Conservation (phyloP, 1,140 invertebrate genomes). For the Drosophila funebris region DNA sequence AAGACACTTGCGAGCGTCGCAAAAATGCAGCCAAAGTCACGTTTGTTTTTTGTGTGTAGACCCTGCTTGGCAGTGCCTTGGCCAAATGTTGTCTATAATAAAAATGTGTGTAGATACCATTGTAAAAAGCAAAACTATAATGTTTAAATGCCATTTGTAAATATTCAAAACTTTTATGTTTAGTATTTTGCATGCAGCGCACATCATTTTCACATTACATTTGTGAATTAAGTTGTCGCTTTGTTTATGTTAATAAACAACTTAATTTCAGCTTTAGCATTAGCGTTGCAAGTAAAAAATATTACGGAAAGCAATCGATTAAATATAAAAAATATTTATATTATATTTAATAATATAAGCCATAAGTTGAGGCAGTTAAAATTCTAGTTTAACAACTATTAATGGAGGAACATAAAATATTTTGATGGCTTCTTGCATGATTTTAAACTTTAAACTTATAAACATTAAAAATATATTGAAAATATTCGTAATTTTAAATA, state of each 20-base stretch:
- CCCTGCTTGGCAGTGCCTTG: constrained; percentile 20
- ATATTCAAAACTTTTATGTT: constrained; percentile 51
- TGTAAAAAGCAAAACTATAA: constrained; percentile 26
- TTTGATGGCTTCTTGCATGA: too few species aligned
- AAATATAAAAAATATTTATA: too few species aligned
- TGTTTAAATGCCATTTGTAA: constrained; percentile 51
- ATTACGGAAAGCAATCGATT: background rate
- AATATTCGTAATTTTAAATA: too few species aligned
- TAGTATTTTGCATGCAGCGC: constrained; percentile 40
- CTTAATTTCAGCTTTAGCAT: too few species aligned
- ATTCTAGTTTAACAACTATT: too few species aligned
- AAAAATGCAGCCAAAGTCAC: constrained; percentile 78
- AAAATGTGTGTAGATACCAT: constrained; percentile 42
- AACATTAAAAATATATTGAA: too few species aligned
- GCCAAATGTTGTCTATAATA: constrained; percentile 70
- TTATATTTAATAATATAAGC: too few species aligned
- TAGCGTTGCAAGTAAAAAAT: too few species aligned
- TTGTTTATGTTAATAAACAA: background rate
- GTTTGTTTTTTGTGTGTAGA: constrained; percentile 56
- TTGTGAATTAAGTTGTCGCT: constrained; percentile 15
- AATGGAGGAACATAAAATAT: too few species aligned
- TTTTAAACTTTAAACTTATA: too few species aligned
- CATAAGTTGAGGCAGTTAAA: too few species aligned
- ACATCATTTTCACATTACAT: constrained; percentile 22
- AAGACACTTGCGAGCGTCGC: constrained; percentile 36